These are phyloP conservation scores for Nothocercus julius DNA, from an alignment of 2,113 vertebrate genomes.

Conservation along the genomic window DNA sequence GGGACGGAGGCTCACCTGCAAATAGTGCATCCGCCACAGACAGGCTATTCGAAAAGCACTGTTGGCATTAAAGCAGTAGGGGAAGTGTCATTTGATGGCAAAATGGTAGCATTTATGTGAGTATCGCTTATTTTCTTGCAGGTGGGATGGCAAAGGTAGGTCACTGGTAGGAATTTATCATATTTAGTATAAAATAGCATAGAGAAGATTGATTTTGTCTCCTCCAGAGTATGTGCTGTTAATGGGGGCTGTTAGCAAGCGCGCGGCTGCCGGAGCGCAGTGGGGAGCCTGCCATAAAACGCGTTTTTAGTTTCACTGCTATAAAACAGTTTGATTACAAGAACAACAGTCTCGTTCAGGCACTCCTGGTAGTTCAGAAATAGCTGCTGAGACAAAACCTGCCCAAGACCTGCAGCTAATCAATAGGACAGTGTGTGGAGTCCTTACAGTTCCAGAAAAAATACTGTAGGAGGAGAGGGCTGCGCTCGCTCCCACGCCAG, in stretches of 20 bases:
- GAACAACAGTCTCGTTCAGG: neutral
- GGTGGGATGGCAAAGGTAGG: neutral
- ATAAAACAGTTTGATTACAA: neutral
- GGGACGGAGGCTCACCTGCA: neutral
- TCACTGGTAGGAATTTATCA: neutral
- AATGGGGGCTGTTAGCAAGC: neutral
- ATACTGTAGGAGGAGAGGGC: neutral
- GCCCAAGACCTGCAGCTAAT: neutral
- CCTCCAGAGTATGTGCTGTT: neutral
- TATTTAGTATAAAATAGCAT: neutral
- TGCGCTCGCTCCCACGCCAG: neutral
- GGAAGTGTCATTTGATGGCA: neutral
- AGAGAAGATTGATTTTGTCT: neutral
- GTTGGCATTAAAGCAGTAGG: neutral
- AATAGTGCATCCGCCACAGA: neutral
- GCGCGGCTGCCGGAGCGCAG: neutral
- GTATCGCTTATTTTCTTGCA: neutral
- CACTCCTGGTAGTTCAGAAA: accelerated
- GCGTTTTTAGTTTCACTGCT: neutral
- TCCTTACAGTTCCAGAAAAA: neutral
- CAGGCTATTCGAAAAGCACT: neutral
- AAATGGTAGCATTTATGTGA: neutral
- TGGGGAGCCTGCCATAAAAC: neutral
- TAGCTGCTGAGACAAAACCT: neutral
- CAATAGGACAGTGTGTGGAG: neutral